Evolutionary conservation across 2,797 vertebrate genomes (phyloP), one percentile per base, ranked within the genome.

Genomic region (Miopithecus talapoin): DNA sequence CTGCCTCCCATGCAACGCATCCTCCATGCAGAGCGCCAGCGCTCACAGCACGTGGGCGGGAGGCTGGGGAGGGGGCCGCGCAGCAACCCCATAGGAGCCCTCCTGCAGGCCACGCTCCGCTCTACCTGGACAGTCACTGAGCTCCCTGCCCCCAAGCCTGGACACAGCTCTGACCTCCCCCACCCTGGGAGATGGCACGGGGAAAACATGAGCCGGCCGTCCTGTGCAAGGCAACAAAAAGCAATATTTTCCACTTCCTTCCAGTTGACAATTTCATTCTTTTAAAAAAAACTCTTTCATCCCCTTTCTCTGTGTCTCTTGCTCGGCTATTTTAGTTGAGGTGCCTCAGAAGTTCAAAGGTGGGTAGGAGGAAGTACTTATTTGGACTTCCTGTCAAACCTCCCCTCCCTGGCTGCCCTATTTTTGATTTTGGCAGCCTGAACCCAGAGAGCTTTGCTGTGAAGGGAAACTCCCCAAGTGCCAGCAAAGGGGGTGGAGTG

Each of bases 161-260:
- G 43, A 64, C 48, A 19, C 48, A 13, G 4, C 11, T 39, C 7
- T 90, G 57, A n/a, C 72, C 85, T 33, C 70, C 85, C 74, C 64
- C 7, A 5, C 26, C 70, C 61, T 6, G 26, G 94, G 91, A 96
- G 22, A 33, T 21, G 0, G 4, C 24, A 8, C 2, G 68, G 55
- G 89, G 91, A 97, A 96, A 96, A 48, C 85, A 39, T 75, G 80
- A 97, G 24, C 33, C n/a, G 41, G 43, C 41, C 36, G 17, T 33
- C 24, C 4, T 50, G 30, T 8, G 48, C 16, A 2, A 28, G 86
- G 28, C 76, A 12, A 33, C 0, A 2, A 70, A 75, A 64, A 87
- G 72, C 89, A 93, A 94, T 70, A 97, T 79, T 98, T 98, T 98
- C 98, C 98, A 98, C 93, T 97, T 98, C 94, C 95, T 96, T 68